phyloP scores from a whole-genome alignment of 1,140 invertebrate genomes.

The Lepidurus apus region DNA sequence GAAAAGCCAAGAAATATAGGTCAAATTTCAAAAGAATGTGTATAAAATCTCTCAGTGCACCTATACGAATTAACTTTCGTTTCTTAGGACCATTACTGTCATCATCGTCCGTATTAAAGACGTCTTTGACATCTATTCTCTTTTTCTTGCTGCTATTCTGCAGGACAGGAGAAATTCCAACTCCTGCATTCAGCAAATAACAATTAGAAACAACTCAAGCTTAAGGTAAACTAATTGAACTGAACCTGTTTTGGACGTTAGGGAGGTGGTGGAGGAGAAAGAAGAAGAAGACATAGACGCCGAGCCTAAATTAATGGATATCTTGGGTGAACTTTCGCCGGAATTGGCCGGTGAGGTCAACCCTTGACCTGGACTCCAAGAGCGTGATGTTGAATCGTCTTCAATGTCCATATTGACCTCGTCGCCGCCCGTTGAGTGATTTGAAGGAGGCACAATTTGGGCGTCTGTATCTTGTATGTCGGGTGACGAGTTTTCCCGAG shows the following conservation, averaged over 20 bases:
- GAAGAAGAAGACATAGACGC: neutral
- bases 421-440: neutral
- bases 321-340: neutral
- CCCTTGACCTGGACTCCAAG: conserved; percentile 2
- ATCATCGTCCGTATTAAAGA: conserved; percentile 87
- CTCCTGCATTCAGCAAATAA: conserved; percentile 2
- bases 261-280: neutral
- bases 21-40: neutral
- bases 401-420: neutral
- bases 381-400: neutral
- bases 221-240: no score
- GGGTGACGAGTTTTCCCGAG: neutral
- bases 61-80: conserved; percentile 75
- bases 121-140: conserved; percentile 76
- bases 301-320: neutral
- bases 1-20: neutral
- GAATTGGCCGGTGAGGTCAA: conserved; percentile 10
- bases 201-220: neutral
- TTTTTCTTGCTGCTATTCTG: conserved; percentile 54
- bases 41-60: conserved; percentile 43
- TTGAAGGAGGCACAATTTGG: neutral
- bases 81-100: conserved; percentile 55
- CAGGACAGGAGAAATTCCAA: neutral
- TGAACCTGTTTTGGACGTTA: conserved; percentile 20
- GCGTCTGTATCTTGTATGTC: neutral